A percentile compares a stretch with the other conserved stretches of the same genome.
Conservation (phyloP, 2,888 invertebrate genomes). For the Polia nebulosa region DNA sequence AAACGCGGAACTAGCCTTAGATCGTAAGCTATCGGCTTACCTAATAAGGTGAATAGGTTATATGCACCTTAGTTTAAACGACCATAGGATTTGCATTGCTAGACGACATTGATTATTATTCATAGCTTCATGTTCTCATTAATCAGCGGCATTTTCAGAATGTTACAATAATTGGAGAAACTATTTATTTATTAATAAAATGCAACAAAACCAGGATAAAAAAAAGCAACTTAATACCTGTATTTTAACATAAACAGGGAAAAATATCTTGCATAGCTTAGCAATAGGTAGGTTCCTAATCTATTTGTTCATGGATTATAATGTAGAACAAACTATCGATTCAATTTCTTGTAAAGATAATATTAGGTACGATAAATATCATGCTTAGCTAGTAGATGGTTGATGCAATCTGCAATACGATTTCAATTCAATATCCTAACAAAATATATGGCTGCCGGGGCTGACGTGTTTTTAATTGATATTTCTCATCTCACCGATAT, state of each 20-base stretch:
- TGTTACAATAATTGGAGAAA: no score
- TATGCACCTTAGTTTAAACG: conserved; percentile 11
- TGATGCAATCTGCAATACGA: neutral
- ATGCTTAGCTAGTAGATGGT: neutral
- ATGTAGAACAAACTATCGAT: neutral
- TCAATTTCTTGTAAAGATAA: neutral
- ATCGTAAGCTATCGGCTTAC: conserved; percentile 25
- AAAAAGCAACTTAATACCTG: neutral
- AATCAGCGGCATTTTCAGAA: neutral
- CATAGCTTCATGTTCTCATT: neutral
- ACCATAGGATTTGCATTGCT: conserved; percentile 19
- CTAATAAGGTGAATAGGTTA: conserved; percentile 35
- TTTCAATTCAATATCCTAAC: conserved; percentile 3
- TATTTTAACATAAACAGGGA: neutral
- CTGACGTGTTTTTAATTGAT: neutral
- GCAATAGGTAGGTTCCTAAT: neutral
- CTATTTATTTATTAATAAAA: no score
- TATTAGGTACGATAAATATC: neutral
- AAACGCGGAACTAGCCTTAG: conserved; percentile 42
- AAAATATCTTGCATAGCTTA: neutral
- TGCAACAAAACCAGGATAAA: no score
- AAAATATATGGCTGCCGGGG: neutral
- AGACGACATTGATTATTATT: no score
- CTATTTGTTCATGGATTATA: neutral
- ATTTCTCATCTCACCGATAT: neutral